Percentiles rank a stretch among this genome's conserved stretches.
Evolutionary conservation across 2,113 vertebrate species (phyloP).

Genomic region (Toxotes jaculatrix): DNA sequence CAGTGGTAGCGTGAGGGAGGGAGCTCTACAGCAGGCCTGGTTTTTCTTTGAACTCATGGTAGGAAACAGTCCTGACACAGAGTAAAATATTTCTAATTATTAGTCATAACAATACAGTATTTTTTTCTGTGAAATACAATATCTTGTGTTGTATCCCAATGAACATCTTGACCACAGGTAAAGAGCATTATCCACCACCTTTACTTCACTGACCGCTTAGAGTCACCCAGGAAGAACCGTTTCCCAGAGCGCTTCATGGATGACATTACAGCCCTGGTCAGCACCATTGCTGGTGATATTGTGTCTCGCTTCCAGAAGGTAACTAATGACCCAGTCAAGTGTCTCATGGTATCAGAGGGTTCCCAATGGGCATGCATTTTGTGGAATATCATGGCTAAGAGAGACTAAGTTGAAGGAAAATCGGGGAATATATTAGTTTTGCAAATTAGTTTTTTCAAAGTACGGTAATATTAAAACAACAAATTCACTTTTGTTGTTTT

Average conservation of each 20-base stretch:
- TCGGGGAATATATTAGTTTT: not conserved
- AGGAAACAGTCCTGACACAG: conserved; percentile 61
- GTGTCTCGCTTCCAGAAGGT: conserved; percentile 99
- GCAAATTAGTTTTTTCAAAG: not conserved
- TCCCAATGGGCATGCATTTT: not conserved
- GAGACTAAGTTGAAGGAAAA: not conserved
- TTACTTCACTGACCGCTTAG: conserved; percentile 97
- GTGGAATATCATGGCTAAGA: not conserved
- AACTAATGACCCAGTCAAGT: conserved; percentile 32
- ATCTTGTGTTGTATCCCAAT: not conserved
- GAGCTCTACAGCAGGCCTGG: conserved; percentile 97
- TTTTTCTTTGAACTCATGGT: conserved; percentile 99
- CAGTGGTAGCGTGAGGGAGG: conserved; percentile 96
- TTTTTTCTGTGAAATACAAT: not conserved
- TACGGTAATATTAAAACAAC: not conserved
- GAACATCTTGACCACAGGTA: conserved; percentile 83
- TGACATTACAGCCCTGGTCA: conserved; percentile 95
- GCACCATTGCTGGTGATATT: conserved; percentile 95
- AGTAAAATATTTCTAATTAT: not conserved
- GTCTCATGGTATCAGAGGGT: not conserved
- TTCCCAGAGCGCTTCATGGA: conserved; percentile 99
- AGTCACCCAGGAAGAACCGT: conserved; percentile 92
- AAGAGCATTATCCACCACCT: conserved; percentile 99
- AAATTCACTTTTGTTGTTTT: not conserved
- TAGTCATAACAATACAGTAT: not conserved